Evolutionary conservation across 2,888 invertebrate genomes (phyloP).

Genomic region (Caenorhabditis auriculariae): DNA sequence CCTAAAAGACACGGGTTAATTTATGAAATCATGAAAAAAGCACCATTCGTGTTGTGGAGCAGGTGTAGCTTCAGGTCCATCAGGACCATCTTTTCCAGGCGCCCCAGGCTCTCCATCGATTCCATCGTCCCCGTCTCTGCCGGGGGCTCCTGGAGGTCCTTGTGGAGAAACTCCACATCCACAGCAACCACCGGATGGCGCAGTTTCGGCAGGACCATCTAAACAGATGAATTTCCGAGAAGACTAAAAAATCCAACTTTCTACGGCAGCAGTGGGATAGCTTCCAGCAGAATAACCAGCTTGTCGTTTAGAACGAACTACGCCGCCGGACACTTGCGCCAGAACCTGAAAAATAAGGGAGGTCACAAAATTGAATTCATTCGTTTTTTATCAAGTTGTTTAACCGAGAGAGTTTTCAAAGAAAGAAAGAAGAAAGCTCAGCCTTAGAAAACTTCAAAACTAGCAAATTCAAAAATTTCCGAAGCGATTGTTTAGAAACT

Average conservation of each 20-base stretch:
- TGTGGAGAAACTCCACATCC: slow-evolving; percentile 46
- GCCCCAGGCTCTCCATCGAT: slow-evolving; percentile 49
- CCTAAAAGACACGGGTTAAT: slow-evolving; percentile 7
- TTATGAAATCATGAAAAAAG: neutral
- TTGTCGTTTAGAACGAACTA: slow-evolving; percentile 26
- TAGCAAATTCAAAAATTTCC: too few relatives aligned
- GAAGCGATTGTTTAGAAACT: too few relatives aligned
- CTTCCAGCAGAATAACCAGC: slow-evolving; percentile 28
- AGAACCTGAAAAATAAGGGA: slow-evolving; percentile 11
- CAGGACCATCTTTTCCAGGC: slow-evolving; percentile 47
- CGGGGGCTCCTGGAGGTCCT: slow-evolving; percentile 53
- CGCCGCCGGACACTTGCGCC: slow-evolving; percentile 28
- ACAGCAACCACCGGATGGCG: slow-evolving; percentile 40
- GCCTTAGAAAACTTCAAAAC: too few relatives aligned
- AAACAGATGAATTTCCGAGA: too few relatives aligned
- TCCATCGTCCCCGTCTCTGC: slow-evolving; percentile 52
- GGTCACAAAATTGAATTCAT: neutral
- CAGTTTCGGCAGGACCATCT: slow-evolving; percentile 23
- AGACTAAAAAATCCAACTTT: too few relatives aligned
- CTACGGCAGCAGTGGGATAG: too few relatives aligned
- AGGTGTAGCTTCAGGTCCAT: slow-evolving; percentile 44
- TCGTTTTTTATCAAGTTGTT: neutral
- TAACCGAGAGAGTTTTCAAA: too few relatives aligned
- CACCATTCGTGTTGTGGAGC: slow-evolving; percentile 40
- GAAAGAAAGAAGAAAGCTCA: too few relatives aligned